A percentile compares a stretch with the other conserved stretches of the same genome.
Evolutionary conservation across 2,113 vertebrate genomes (phyloP).

Genomic region (Isichthys henryi): DNA sequence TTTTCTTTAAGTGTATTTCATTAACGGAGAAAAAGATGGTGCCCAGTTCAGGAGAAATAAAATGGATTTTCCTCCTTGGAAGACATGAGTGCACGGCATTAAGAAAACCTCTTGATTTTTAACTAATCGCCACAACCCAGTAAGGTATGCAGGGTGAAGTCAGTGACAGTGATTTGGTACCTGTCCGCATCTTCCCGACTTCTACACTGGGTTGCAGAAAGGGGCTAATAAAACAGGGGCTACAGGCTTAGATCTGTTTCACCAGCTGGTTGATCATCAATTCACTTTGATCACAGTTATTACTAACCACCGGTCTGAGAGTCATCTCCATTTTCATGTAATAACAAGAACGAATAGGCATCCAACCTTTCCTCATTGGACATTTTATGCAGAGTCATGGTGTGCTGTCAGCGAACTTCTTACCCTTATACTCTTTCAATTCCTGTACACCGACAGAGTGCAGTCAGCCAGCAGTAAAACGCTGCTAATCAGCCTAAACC

Average conservation of each 20-base stretch:
- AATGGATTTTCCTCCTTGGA: slow-evolving; percentile 42
- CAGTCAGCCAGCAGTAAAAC: background rate
- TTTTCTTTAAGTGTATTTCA: slow-evolving; percentile 29
- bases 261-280: background rate
- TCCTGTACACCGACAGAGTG: background rate
- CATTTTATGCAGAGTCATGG: background rate
- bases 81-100: slow-evolving; percentile 45
- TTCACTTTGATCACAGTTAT: background rate
- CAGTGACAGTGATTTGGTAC: slow-evolving; percentile 45
- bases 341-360: background rate
- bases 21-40: slow-evolving; percentile 28
- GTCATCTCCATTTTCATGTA: background rate
- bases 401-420: background rate
- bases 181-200: background rate
- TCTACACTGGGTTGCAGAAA: background rate
- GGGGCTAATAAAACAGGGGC: background rate
- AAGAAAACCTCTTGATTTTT: slow-evolving; percentile 15
- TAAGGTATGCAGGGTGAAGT: slow-evolving; percentile 43
- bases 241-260: background rate
- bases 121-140: slow-evolving; percentile 16
- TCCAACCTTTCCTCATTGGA: background rate
- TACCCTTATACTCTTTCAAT: background rate
- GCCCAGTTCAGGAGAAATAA: slow-evolving; percentile 39
- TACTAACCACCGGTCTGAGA: background rate
- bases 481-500: background rate